Evolutionary conservation across 2,113 vertebrate genomes (phyloP).

Genomic region (Poeciliopsis prolifica): DNA sequence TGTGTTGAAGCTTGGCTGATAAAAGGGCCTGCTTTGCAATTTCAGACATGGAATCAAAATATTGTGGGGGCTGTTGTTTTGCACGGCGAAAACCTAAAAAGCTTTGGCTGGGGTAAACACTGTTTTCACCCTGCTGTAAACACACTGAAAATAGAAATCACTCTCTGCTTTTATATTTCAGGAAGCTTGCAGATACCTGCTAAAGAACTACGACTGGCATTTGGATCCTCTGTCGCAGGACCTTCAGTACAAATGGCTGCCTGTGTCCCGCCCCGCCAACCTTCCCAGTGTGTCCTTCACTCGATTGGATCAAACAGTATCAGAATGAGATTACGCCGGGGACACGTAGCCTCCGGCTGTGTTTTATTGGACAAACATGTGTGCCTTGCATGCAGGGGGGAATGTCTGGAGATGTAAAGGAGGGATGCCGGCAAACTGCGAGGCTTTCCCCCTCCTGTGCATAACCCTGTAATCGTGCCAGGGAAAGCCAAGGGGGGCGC

Average conservation of each 20-base stretch:
- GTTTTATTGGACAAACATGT: background rate
- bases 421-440: slow-evolving; percentile 26
- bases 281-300: slow-evolving; percentile 58
- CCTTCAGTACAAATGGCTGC: slow-evolving; percentile 73
- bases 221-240: slow-evolving; percentile 65
- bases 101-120: slow-evolving; percentile 34
- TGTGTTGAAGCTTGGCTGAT: slow-evolving; percentile 29
- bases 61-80: slow-evolving; percentile 45
- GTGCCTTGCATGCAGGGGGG: background rate
- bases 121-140: slow-evolving; percentile 36
- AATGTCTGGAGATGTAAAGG: background rate
- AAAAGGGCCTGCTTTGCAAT: slow-evolving; percentile 29
- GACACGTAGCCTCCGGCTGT: background rate
- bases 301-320: slow-evolving; percentile 26
- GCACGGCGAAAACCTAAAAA: slow-evolving; percentile 23
- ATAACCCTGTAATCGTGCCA: slow-evolving; percentile 28
- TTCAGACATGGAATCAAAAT: slow-evolving; percentile 29
- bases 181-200: slow-evolving; percentile 61
- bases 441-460: slow-evolving; percentile 39
- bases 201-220: slow-evolving; percentile 67
- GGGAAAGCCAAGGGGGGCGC: slow-evolving; percentile 41
- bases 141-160: slow-evolving; percentile 21
- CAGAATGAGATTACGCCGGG: background rate
- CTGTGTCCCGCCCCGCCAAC: slow-evolving; percentile 62
- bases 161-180: slow-evolving; percentile 26